Base-by-base conservation (phyloP, 2,888 invertebrate genomes). In the Hypsopygia costalis region DNA sequence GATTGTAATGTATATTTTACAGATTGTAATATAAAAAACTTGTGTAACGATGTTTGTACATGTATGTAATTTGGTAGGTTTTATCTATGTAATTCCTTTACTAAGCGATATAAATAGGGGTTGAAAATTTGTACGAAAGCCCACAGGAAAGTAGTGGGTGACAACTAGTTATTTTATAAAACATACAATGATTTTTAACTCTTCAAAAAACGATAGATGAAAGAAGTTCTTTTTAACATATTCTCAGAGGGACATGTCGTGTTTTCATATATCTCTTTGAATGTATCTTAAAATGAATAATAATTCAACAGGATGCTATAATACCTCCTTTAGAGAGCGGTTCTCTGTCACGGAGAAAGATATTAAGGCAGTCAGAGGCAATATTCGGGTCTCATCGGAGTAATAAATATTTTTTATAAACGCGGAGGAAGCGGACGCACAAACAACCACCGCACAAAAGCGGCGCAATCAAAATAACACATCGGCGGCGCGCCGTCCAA, bases 381-480 rank as follows among this genome's bases (percentile, higher is more conserved):
- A 69, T 72, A 65, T 71, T 68, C 62, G 55, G 51, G 63, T 73
- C 71, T 65, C 58, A 56, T 60, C 53, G 59, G 69, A 60, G 62
- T 62, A 63, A 69, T 76, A 73, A 73, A 76, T 73, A 70, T 73
- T 66, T 75, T 74, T 76, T 65, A 71, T 69, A 72, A 68, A 63
- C 64, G 59, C 52, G 58, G 58, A 73, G 65, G 64, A 69, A 72
- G 62, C 66, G 66, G 62, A 63, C 67, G 63, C 72, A 66, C 72
- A 73, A 76, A 76, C 72, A 73, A 67, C 47, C 63, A 64, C 60
- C 68, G 68, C 72, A 77, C 76, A 81, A 80, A 80, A 75, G 76
- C 76, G 72, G 61, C 72, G 76, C 81, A 81, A 81, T 85, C 81
- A 82, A 81, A 85, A 83, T 80, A 83, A 83, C 77, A 82, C 79